Conservation (phyloP, 2,113 vertebrate genomes). For the Gobius niger region DNA sequence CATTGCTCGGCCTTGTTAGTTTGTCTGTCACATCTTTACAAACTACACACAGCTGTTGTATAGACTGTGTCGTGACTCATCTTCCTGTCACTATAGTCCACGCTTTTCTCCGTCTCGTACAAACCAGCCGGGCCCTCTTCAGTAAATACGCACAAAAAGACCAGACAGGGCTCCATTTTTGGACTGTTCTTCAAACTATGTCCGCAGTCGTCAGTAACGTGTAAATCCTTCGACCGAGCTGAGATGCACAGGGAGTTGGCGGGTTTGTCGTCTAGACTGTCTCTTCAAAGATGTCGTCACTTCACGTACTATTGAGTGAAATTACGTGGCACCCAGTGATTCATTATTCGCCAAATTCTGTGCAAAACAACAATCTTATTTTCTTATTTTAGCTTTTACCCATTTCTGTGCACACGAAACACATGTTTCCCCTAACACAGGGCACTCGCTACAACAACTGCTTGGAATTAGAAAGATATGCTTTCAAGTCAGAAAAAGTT, state of each 20-base stretch:
- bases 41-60: conserved; percentile 37
- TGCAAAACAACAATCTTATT: background rate
- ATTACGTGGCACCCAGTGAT: background rate
- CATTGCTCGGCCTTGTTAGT: background rate
- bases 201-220: background rate
- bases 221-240: background rate
- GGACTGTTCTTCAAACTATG: conserved; percentile 9
- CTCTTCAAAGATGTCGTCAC: background rate
- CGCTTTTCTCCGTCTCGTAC: conserved; percentile 11
- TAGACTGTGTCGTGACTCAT: conserved; percentile 27
- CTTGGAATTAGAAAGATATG: no score
- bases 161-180: background rate
- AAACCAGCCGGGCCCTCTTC: conserved; percentile 7
- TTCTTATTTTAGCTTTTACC: no score
- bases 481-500: no score
- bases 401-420: no score
- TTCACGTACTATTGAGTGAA: background rate
- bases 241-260: background rate
- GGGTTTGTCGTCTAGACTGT: background rate
- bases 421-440: no score
- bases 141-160: conserved; percentile 9
- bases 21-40: conserved; percentile 9
- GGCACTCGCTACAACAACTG: no score
- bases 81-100: conserved; percentile 13
- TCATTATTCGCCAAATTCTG: background rate